A percentile compares a stretch with the other conserved stretches of the same genome.
These are phyloP conservation scores for Rhea pennata DNA, from an alignment of 2,113 vertebrate species.

Conservation along the genomic window DNA sequence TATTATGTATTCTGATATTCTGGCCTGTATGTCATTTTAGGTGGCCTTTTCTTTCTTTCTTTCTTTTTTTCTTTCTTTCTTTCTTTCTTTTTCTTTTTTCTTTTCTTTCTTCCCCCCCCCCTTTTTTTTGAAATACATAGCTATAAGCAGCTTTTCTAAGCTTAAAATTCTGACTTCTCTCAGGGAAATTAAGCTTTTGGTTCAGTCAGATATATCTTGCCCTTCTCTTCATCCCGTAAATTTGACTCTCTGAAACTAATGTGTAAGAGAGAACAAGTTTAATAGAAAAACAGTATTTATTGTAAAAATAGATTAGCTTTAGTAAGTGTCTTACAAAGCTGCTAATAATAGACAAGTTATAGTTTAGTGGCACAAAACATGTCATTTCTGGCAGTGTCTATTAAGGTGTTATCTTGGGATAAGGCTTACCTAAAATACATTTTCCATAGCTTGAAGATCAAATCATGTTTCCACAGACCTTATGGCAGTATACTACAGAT, in stretches of 20 bases:
- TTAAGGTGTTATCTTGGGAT: neutral
- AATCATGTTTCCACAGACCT: neutral
- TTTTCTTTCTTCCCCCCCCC: too few relatives aligned
- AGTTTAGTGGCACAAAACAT: neutral
- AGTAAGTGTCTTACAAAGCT: neutral
- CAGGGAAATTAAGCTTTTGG: neutral
- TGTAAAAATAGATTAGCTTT: neutral
- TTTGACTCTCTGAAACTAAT: neutral
- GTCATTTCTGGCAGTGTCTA: neutral
- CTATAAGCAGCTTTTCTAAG: slow-evolving; percentile 2
- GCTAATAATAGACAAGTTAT: neutral
- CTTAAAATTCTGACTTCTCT: neutral
- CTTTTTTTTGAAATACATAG: neutral
- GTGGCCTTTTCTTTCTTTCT: neutral
- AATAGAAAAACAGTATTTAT: neutral
- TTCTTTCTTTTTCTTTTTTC: too few relatives aligned
- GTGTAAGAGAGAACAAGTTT: neutral
- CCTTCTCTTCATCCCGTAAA: neutral
- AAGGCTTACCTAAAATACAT: neutral
- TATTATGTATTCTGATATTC: neutral
- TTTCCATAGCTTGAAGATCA: neutral
- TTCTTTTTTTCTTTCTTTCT: too few relatives aligned
- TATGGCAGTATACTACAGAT: neutral
- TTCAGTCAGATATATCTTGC: neutral
- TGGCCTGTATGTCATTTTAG: neutral